Percentiles rank a stretch among this genome's conserved stretches.
Conservation (phyloP, 2,888 invertebrate species). For the Panopea generosa region DNA sequence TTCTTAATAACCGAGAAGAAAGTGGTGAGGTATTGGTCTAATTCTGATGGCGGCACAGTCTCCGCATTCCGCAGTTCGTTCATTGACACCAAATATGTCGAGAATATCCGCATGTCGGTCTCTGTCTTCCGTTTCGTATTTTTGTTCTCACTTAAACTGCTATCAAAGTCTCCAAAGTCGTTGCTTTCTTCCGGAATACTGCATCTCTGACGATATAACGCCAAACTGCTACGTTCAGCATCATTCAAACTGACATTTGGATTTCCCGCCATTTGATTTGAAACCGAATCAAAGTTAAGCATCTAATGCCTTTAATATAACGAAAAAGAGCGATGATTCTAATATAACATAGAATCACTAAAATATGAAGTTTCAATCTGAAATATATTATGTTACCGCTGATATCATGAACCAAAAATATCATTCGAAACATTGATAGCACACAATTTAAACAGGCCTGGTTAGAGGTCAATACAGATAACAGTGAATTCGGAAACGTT, state of each 20-base stretch:
- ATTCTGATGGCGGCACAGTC: slow-evolving; percentile 70
- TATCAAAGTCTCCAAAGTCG: slow-evolving; percentile 28
- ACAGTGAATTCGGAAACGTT: slow-evolving; percentile 22
- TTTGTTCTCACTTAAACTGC: slow-evolving; percentile 67
- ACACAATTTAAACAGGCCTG: slow-evolving; percentile 18
- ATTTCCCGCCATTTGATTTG: neutral
- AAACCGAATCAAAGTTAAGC: too few relatives aligned
- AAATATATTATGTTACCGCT: too few relatives aligned
- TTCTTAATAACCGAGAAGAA: slow-evolving; percentile 78
- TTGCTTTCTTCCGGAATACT: neutral
- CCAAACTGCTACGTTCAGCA: neutral
- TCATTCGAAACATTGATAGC: slow-evolving; percentile 31
- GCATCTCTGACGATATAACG: neutral
- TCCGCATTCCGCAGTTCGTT: slow-evolving; percentile 75
- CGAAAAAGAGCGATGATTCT: too few relatives aligned
- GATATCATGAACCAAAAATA: slow-evolving; percentile 17
- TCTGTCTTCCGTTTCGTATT: slow-evolving; percentile 80
- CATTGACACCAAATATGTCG: slow-evolving; percentile 70
- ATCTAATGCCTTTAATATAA: too few relatives aligned
- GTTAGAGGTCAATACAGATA: slow-evolving; percentile 43
- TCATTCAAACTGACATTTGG: neutral
- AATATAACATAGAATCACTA: too few relatives aligned
- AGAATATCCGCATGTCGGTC: slow-evolving; percentile 78
- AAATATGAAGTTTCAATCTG: too few relatives aligned
- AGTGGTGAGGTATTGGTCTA: slow-evolving; percentile 76